phyloP scores from a whole-genome alignment of 2,113 vertebrate genomes.

The Colaptes auratus region DNA sequence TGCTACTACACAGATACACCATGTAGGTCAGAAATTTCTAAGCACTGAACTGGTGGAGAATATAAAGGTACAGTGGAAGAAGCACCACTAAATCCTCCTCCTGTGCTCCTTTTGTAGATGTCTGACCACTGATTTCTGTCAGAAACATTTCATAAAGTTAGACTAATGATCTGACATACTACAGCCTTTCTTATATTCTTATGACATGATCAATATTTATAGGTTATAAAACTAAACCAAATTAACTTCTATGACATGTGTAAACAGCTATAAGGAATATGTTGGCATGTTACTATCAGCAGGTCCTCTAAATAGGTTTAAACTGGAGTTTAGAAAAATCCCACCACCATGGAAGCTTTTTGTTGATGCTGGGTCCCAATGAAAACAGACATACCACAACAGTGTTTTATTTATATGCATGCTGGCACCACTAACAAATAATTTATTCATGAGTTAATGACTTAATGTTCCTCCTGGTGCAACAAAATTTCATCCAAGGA shows the following conservation, averaged over 20 bases:
- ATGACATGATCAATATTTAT: background rate
- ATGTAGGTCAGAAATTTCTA: background rate
- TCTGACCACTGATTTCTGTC: background rate
- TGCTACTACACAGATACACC: background rate
- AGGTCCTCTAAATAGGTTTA: background rate
- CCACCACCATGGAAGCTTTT: background rate
- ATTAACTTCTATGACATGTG: background rate
- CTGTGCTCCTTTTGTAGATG: background rate
- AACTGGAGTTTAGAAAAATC: background rate
- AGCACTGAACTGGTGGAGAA: background rate
- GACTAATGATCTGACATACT: background rate
- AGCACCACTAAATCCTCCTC: background rate
- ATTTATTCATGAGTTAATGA: background rate
- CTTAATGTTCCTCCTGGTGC: background rate
- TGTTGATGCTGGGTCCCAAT: background rate
- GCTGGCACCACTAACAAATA: background rate
- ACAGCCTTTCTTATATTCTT: background rate
- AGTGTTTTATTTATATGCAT: background rate
- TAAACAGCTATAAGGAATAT: background rate
- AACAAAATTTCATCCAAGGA: background rate
- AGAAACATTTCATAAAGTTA: background rate
- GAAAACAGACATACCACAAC: background rate
- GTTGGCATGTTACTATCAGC: background rate
- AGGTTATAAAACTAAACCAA: background rate
- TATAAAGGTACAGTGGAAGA: background rate